Percentiles rank a stretch among this genome's conserved stretches.
Conservation (phyloP, 2,888 invertebrate species). For the Baccha elongata region DNA sequence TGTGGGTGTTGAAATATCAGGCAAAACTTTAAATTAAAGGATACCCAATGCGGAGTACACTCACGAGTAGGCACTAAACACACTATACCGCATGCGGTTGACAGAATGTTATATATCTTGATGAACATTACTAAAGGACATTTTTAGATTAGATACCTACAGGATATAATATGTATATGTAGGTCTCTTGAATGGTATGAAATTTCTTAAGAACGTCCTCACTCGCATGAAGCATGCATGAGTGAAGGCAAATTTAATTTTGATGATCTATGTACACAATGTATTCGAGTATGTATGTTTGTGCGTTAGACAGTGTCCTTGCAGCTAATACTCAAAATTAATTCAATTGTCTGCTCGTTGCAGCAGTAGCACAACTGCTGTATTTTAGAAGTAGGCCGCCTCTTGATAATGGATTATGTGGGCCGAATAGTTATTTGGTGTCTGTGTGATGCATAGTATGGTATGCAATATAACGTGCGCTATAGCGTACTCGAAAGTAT, state of each 20-base stretch:
- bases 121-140: slow-evolving; percentile 45
- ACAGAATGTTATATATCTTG: slow-evolving; percentile 42
- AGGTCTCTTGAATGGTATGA: slow-evolving; percentile 24
- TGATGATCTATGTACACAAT: slow-evolving; percentile 64
- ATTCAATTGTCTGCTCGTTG: slow-evolving; percentile 58
- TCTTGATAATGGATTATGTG: slow-evolving; percentile 11
- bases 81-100: slow-evolving; percentile 22
- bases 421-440: background rate
- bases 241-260: slow-evolving; percentile 68
- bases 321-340: slow-evolving; percentile 60
- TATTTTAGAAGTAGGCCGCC: background rate
- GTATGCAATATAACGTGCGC: background rate
- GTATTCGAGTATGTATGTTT: slow-evolving; percentile 11
- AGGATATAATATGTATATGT: background rate
- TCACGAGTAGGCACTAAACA: no score
- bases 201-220: slow-evolving; percentile 35
- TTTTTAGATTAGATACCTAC: background rate
- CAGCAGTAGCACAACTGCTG: slow-evolving; percentile 19
- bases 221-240: slow-evolving; percentile 25
- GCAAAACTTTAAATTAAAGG: no score
- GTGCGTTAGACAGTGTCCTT: slow-evolving; percentile 16
- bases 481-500: background rate
- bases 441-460: background rate
- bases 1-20: background rate
- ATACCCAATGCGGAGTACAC: no score